Conservation (phyloP, 2,113 vertebrate genomes). For the Collichthys lucidus region DNA sequence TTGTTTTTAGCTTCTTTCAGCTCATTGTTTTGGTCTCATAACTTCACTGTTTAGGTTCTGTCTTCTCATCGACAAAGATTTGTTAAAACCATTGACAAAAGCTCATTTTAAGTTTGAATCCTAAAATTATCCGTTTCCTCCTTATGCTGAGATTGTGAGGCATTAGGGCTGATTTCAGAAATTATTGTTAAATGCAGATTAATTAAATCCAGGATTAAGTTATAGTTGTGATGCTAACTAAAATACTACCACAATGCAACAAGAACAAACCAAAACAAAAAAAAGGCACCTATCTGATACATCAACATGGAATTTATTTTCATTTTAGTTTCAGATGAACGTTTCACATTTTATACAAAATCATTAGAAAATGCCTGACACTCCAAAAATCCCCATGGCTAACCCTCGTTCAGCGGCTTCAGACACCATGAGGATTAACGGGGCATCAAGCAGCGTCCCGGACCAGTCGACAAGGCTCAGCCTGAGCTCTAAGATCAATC, state of each 20-base stretch:
- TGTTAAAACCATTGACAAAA: too few species aligned
- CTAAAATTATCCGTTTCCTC: neutral
- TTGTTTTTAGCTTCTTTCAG: neutral
- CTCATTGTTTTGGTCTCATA: too few species aligned
- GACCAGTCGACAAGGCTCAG: constrained; percentile 50
- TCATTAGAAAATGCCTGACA: constrained; percentile 80
- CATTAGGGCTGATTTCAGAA: neutral
- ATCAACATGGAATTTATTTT: constrained; percentile 81
- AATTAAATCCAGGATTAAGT: neutral
- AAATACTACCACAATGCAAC: neutral
- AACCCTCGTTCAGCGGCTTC: constrained; percentile 45
- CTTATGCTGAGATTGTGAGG: neutral
- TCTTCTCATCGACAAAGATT: too few species aligned
- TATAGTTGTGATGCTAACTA: neutral
- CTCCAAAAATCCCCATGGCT: constrained; percentile 55
- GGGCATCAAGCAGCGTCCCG: constrained; percentile 59
- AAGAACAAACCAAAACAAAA: constrained; percentile 21
- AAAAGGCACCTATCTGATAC: constrained; percentile 39
- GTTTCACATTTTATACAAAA: constrained; percentile 83
- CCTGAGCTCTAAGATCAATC: constrained; percentile 29
- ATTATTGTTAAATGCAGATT: neutral
- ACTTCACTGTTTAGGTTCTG: too few species aligned
- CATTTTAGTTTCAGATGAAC: constrained; percentile 76
- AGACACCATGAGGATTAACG: constrained; percentile 50
- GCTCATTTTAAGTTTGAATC: too few species aligned